Conservation (phyloP, 2,888 invertebrate species). For the Buathra laborator region DNA sequence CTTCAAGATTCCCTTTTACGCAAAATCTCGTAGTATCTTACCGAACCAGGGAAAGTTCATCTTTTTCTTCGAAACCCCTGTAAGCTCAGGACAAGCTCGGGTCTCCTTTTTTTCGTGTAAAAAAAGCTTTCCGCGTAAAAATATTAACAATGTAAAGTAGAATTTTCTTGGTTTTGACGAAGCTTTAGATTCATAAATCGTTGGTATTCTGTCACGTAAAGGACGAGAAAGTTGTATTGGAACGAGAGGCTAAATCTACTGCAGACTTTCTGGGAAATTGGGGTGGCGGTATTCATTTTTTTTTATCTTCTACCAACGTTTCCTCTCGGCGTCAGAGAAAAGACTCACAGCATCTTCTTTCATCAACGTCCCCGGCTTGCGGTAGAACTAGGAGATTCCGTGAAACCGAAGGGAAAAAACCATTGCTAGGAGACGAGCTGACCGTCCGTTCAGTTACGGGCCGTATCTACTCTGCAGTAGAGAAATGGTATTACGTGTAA, state of each 20-base stretch:
- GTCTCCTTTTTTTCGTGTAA: too few species aligned
- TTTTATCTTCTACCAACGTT: background rate
- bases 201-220: too few species aligned
- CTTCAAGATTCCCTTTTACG: too few species aligned
- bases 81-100: too few species aligned
- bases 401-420: constrained; percentile 7
- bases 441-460: constrained; percentile 29
- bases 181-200: background rate
- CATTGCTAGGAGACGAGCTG: background rate
- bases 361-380: background rate
- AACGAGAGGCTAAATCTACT: background rate
- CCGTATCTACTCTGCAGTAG: constrained; percentile 38
- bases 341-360: constrained; percentile 1
- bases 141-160: too few species aligned
- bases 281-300: background rate
- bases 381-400: background rate
- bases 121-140: too few species aligned
- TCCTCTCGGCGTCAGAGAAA: background rate
- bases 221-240: too few species aligned
- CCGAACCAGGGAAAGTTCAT: too few species aligned
- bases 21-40: too few species aligned
- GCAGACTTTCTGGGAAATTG: background rate
- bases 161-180: too few species aligned
- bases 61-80: too few species aligned
- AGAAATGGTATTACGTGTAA: constrained; percentile 46